These are phyloP conservation scores for Sternarchorhynchus goeldii DNA, from an alignment of 2,797 vertebrate genomes.

Conservation along the genomic window DNA sequence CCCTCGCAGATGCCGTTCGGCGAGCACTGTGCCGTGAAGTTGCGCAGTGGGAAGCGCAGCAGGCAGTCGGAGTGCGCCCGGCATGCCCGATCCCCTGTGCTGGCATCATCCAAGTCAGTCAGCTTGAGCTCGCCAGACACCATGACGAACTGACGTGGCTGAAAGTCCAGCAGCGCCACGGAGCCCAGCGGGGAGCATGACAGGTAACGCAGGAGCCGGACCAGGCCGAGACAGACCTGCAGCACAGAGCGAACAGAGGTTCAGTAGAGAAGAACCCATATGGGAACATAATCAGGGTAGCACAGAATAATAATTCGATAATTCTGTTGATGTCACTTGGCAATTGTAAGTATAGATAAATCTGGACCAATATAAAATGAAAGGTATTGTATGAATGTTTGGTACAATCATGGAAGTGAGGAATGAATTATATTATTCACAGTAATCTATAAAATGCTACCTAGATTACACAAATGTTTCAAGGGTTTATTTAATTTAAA, in stretches of 20 bases:
- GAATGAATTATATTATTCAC: neutral
- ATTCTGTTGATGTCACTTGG: neutral
- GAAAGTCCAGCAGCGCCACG: slow-evolving; percentile 89
- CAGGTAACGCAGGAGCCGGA: slow-evolving; percentile 86
- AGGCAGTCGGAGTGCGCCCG: slow-evolving; percentile 77
- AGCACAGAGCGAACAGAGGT: slow-evolving; percentile 15
- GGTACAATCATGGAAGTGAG: neutral
- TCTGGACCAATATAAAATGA: neutral
- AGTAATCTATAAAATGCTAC: neutral
- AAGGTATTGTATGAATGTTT: neutral
- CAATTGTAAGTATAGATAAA: neutral
- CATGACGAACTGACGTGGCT: slow-evolving; percentile 89
- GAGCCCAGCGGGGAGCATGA: slow-evolving; percentile 87
- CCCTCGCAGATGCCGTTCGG: slow-evolving; percentile 74
- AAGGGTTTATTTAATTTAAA: no score
- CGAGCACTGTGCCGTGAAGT: slow-evolving; percentile 80
- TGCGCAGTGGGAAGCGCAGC: slow-evolving; percentile 83
- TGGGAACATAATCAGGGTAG: neutral
- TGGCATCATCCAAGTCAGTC: slow-evolving; percentile 89
- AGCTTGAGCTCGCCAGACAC: slow-evolving; percentile 88
- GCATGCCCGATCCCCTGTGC: slow-evolving; percentile 75
- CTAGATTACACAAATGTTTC: no score
- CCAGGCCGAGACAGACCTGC: slow-evolving; percentile 89
- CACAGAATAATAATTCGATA: neutral
- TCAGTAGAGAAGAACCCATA: neutral